Evolutionary conservation across 1,140 invertebrate species (phyloP).

Genomic region (Heliothis subflexa): DNA sequence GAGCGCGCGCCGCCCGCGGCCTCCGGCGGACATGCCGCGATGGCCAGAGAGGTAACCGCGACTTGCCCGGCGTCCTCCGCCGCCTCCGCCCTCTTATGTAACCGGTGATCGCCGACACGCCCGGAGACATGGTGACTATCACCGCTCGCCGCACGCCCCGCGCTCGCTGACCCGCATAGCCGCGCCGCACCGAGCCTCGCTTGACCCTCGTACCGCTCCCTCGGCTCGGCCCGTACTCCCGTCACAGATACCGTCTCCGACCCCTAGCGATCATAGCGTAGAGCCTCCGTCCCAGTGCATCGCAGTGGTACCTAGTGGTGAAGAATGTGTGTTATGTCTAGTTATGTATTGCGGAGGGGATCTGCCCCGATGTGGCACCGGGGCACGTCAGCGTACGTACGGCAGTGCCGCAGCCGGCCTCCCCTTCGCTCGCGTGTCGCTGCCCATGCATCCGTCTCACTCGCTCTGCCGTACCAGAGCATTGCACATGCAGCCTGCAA

Average conservation of each 20-base stretch:
- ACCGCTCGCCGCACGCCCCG: conserved; percentile 51
- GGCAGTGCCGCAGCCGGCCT: conserved; percentile 69
- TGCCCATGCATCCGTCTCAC: conserved; percentile 60
- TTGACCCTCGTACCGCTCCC: conserved; percentile 23
- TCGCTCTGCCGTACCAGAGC: conserved; percentile 63
- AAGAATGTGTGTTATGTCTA: conserved; percentile 45
- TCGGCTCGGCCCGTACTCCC: conserved; percentile 8
- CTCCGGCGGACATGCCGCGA: conserved; percentile 86
- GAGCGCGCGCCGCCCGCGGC: conserved; percentile 82
- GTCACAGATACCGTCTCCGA: conserved; percentile 34
- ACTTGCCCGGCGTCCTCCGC: conserved; percentile 61
- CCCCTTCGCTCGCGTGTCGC: conserved; percentile 60
- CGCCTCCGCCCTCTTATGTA: conserved; percentile 69
- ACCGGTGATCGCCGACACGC: conserved; percentile 67
- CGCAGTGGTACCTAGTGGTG: conserved; percentile 50
- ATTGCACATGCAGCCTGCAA: conserved; percentile 77
- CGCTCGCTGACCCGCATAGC: conserved; percentile 40
- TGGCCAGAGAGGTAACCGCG: conserved; percentile 86
- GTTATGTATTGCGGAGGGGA: conserved; percentile 13
- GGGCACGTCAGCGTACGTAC: conserved; percentile 41
- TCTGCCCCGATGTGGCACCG: conserved; percentile 22
- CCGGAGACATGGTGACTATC: conserved; percentile 71
- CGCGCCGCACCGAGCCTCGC: conserved; percentile 46
- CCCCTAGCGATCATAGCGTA: conserved; percentile 38
- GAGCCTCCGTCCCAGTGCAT: conserved; percentile 54